Evolutionary conservation across 2,113 vertebrate genomes (phyloP).

Genomic region (Ranitomeya variabilis): DNA sequence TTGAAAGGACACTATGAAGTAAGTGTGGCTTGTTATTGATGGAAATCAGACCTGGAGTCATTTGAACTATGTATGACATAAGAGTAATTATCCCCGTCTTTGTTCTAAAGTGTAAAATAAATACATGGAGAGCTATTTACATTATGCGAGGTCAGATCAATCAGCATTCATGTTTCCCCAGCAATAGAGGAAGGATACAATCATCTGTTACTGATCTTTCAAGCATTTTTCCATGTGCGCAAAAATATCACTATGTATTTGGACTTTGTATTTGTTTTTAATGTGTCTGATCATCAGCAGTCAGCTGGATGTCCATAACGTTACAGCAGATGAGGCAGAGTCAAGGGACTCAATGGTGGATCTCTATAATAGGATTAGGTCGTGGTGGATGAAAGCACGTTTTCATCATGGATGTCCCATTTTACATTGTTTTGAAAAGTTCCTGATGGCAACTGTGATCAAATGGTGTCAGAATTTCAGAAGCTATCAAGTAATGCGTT

Average conservation of each 20-base stretch:
- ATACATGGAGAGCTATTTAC: slow-evolving; percentile 53
- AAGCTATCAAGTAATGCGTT: too few species aligned
- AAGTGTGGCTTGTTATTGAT: slow-evolving; percentile 20
- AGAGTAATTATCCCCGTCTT: slow-evolving; percentile 37
- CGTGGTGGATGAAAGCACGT: background rate
- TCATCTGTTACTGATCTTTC: slow-evolving; percentile 50
- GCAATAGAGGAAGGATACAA: background rate
- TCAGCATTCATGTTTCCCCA: slow-evolving; percentile 26
- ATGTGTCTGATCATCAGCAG: background rate
- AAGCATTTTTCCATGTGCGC: background rate
- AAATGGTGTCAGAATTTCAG: too few species aligned
- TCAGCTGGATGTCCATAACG: background rate
- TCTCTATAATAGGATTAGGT: too few species aligned
- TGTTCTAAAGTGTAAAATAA: slow-evolving; percentile 54
- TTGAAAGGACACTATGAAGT: slow-evolving; percentile 23
- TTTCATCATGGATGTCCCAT: background rate
- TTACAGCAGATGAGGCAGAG: background rate
- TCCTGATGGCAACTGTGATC: too few species aligned
- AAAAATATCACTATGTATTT: slow-evolving; percentile 37
- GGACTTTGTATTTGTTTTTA: background rate
- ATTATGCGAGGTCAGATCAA: slow-evolving; percentile 44
- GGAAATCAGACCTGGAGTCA: slow-evolving; percentile 19
- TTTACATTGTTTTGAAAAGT: background rate
- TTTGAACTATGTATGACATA: slow-evolving; percentile 28
- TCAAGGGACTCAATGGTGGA: too few species aligned